phyloP scores from a whole-genome alignment of 2,888 invertebrate genomes.

The Heteromyza rotundicornis region DNA sequence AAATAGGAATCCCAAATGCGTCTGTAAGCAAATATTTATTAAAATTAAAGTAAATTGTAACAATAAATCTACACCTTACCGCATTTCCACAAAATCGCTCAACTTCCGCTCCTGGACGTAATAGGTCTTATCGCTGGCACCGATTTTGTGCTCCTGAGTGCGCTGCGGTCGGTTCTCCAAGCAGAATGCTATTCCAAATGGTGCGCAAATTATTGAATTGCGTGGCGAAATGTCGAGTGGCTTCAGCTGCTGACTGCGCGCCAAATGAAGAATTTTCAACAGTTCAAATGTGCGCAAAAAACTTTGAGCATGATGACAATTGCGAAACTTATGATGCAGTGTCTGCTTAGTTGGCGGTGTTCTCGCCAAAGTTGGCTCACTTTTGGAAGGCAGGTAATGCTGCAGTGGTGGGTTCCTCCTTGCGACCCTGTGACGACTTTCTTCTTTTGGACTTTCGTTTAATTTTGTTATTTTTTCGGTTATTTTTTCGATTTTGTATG shows the following conservation, averaged over 20 bases:
- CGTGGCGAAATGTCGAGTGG: constrained; percentile 28
- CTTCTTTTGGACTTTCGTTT: too few species aligned
- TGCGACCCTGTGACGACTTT: too few species aligned
- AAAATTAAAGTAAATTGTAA: background rate
- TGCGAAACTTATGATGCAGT: constrained; percentile 28
- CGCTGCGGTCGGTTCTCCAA: constrained; percentile 29
- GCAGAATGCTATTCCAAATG: constrained; percentile 45
- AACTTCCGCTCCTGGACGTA: constrained; percentile 22
- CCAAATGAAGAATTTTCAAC: constrained; percentile 40
- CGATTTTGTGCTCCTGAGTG: constrained; percentile 26
- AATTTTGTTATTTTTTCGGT: background rate
- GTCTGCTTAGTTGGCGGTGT: background rate
- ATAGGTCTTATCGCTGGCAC: constrained; percentile 29
- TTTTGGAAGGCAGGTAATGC: background rate
- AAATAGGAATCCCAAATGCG: constrained; percentile 54
- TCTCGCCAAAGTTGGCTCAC: background rate
- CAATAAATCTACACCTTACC: constrained; percentile 37
- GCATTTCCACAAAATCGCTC: constrained; percentile 36
- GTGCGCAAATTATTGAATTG: constrained; percentile 37
- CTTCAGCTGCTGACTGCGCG: constrained; percentile 34
- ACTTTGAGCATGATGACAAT: constrained; percentile 38
- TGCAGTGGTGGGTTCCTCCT: too few species aligned
- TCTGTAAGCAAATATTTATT: constrained; percentile 32
- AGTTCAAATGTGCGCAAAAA: constrained; percentile 44
- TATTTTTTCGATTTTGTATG: constrained; percentile 22